A percentile compares a stretch with the other conserved stretches of the same genome.
Evolutionary conservation across 2,888 invertebrate species (phyloP).

Genomic region (Calameuta pallipes): DNA sequence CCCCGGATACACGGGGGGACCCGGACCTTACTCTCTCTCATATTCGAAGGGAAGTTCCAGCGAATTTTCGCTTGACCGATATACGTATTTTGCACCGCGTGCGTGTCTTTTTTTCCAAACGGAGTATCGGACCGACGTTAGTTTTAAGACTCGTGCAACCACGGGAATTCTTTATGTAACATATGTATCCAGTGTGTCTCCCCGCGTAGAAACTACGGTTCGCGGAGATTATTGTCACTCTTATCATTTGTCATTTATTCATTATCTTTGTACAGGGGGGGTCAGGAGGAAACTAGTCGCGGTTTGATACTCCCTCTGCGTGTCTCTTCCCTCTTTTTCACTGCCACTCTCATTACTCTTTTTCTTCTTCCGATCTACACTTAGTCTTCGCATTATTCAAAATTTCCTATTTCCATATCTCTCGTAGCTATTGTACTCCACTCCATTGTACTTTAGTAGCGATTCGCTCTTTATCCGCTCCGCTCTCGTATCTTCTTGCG

Average conservation of each 20-base stretch:
- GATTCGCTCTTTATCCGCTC: neutral
- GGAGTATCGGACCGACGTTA: slow-evolving; percentile 25
- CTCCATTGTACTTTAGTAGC: neutral
- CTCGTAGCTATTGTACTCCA: neutral
- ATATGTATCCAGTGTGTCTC: neutral
- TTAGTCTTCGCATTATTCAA: neutral
- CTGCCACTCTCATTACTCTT: neutral
- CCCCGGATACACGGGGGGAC: neutral
- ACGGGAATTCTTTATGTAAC: neutral
- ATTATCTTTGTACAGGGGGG: neutral
- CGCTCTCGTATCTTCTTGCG: neutral
- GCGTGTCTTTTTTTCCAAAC: slow-evolving; percentile 37
- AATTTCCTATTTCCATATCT: neutral
- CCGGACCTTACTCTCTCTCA: neutral
- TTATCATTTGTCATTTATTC: neutral
- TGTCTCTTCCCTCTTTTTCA: neutral
- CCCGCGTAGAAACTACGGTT: neutral
- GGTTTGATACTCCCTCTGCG: neutral
- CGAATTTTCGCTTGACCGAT: slow-evolving; percentile 39
- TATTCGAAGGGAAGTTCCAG: neutral
- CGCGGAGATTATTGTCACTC: neutral
- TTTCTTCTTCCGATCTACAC: neutral
- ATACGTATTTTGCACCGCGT: slow-evolving; percentile 49
- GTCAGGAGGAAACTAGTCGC: neutral
- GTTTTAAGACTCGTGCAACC: neutral